These are phyloP conservation scores for Leucopsar rothschildi DNA, from an alignment of 2,113 vertebrate genomes.

Conservation along the genomic window DNA sequence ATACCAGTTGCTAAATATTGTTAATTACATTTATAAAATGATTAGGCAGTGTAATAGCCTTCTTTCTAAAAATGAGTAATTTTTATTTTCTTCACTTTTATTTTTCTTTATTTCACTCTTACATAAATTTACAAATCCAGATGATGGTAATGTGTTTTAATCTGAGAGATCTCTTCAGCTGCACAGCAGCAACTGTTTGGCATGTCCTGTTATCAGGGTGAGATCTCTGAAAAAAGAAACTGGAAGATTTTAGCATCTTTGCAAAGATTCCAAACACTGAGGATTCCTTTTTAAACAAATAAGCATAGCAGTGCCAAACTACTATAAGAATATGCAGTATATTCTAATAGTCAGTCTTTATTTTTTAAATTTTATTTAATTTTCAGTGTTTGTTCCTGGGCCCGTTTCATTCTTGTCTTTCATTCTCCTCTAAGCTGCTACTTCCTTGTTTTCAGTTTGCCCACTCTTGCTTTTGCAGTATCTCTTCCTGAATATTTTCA, in stretches of 20 bases:
- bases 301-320: neutral
- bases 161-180: neutral
- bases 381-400: neutral
- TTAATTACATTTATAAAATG: neutral
- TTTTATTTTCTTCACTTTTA: neutral
- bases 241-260: neutral
- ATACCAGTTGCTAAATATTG: neutral
- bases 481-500: conserved; percentile 14
- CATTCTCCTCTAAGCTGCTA: neutral
- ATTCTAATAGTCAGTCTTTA: neutral
- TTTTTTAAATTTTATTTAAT: neutral
- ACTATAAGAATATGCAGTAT: neutral
- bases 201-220: neutral
- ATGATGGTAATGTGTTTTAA: neutral
- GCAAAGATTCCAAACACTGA: neutral
- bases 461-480: neutral
- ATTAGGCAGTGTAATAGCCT: neutral
- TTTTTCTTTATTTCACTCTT: neutral
- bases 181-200: neutral
- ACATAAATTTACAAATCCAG: neutral
- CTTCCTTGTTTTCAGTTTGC: neutral
- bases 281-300: neutral
- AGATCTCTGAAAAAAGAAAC: neutral
- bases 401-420: neutral
- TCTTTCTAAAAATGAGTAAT: neutral